Evolutionary conservation across 2,888 invertebrate species (phyloP).

Genomic region (Scaptomyza caliginosa): DNA sequence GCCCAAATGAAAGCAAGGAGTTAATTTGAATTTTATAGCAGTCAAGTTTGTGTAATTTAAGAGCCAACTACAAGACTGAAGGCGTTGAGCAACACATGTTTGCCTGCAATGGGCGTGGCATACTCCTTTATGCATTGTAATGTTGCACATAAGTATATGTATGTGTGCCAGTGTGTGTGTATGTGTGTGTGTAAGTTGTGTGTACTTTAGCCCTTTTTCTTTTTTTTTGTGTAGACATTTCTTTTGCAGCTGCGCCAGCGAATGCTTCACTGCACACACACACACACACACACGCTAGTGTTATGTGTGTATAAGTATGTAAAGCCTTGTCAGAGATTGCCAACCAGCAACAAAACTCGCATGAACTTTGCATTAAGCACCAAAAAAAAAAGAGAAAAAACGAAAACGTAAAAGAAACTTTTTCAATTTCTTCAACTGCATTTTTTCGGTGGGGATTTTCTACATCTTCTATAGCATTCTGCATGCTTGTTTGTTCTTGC

Average conservation of each 20-base stretch:
- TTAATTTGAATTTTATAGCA: conserved; percentile 80
- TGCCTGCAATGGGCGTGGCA: conserved; percentile 54
- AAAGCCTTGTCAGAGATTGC: conserved; percentile 17
- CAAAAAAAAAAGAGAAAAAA: conserved; percentile 18
- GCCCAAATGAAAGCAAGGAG: conserved; percentile 44
- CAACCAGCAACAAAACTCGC: conserved; percentile 35
- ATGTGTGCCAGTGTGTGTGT: conserved; percentile 25
- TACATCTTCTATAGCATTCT: conserved; percentile 1
- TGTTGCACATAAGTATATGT: conserved; percentile 16
- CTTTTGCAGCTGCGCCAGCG: conserved; percentile 37
- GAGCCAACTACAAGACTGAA: conserved; percentile 35
- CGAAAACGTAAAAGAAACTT: conserved; percentile 52
- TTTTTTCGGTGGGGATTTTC: conserved; percentile 20
- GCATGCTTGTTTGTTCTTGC: conserved; percentile 56
- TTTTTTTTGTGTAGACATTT: conserved; percentile 23
- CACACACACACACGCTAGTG: neutral
- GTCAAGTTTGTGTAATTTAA: conserved; percentile 72
- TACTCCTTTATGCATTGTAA: conserved; percentile 17
- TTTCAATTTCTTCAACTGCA: conserved; percentile 79
- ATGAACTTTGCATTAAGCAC: conserved; percentile 57
- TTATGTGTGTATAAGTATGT: neutral
- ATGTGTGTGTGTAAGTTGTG: conserved; percentile 8
- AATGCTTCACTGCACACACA: conserved; percentile 46
- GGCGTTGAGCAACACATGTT: conserved; percentile 75
- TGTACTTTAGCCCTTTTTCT: conserved; percentile 32